Evolutionary conservation across 30 jellyfish, hydroid and myxozoan genomes (phyloP), one percentile per base, ranked within the genome.

Genomic region (Aurelia sp.): DNA sequence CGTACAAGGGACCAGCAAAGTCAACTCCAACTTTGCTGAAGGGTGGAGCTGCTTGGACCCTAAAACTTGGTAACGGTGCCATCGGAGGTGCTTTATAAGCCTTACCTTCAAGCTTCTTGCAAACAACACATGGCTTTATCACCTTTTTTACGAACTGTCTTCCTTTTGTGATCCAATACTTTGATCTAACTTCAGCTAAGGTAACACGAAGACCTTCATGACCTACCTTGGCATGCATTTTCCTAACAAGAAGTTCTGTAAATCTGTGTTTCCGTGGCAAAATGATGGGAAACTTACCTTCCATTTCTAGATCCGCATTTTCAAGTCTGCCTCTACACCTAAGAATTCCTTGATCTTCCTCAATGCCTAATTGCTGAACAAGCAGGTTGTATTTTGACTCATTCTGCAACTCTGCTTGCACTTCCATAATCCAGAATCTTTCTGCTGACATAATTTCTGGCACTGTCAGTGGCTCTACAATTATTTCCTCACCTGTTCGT

Each of bases 81-180:
- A 41, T 31, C 21, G 47, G 71, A 1, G 85, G 90, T 16, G 90
- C 71, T 23, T 35, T 16, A 66, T 15, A 79, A 15, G 90, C 27
- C 35, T 79, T 66, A 27, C 90, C 90, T 41, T 79, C 51, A 15
- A 18, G 6, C 7, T 71, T 79, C 40, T 66, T 40, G 50, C 90
- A 79, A 20, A 16, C 51, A n/a, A 33, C 62, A 79, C 85, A 79
- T 12, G 41, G 27, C 21, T 44, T 27, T 47, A 63, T 35, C 13
- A 79, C 22, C 40, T 37, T 79, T 66, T 79, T 63, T 5, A 79
- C 77, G 3, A 17, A 51, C 55, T 79, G 61, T 63, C 90, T 63
- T n/a, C 76, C 90, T 66, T 67, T 63, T 30, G 90, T 35, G 16
- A 79, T 71, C 85, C 90, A 79, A 48, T 58, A 79, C 37, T 88